Base-by-base conservation (phyloP, 1,140 invertebrate genomes). In the Drosophila subobscura region DNA sequence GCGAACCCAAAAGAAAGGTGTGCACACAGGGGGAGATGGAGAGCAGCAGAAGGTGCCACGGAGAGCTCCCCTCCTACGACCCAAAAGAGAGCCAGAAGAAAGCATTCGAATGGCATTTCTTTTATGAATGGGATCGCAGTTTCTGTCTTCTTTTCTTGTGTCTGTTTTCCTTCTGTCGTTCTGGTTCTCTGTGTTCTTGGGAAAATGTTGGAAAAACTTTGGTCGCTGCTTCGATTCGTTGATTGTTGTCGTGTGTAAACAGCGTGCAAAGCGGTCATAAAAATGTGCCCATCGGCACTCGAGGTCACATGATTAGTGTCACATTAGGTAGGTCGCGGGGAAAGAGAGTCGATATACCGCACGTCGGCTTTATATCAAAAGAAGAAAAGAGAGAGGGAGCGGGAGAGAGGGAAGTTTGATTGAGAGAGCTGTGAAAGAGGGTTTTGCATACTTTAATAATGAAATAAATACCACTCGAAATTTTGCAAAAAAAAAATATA, bases 271-370 rank as follows among this genome's bases (percentile, higher is more conserved):
- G 79, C 76, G 76, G 45, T 61, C 79, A 74, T 84, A 79, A 72
- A 74, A 78, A 72, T 53, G 59, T 68, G 68, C 42, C 66, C 67
- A 58, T 47, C 61, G 46, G 79, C 83, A 88, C 77, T 81, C 78
- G 83, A 81, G 81, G 81, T 88, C 81, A 72, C 58, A 64, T 77
- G 77, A 86, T 86, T 86, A 86, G 77, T 88, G 81, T 88, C 83
- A 88, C 78, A 67, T 88, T 81, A 88, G 76, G 47, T 46, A 16
- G 58, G 20, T 25, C n/a, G 40, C 52, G 60, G 45, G 45, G n/a
- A 27, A 46, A 49, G 0, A n/a, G 64, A 57, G 27, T 44, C 29
- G 37, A 27, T 51, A 25, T 7, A 20, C 40, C 10, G 25, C 22
- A 22, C 41, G 60, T 47, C 61, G 78, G 77, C 66, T 63, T 61